Evolutionary conservation across 2,113 vertebrate genomes (phyloP).

Genomic region (Crotophaga sulcirostris): DNA sequence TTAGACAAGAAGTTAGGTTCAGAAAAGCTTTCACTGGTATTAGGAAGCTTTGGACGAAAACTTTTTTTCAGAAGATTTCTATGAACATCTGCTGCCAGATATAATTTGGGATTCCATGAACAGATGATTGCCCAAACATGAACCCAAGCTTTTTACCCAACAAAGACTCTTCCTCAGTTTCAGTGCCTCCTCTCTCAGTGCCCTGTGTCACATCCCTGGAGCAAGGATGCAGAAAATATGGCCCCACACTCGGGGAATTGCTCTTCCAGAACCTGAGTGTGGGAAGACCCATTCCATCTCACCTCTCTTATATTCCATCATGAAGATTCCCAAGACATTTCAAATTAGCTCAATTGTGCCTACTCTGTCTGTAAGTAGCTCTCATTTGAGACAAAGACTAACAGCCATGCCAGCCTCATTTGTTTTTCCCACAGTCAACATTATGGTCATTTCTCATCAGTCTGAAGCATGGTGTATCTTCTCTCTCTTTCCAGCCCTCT

Average conservation of each 20-base stretch:
- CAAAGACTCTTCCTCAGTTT: neutral
- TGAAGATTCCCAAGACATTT: neutral
- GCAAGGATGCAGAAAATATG: neutral
- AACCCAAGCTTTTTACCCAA: neutral
- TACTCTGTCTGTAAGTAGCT: neutral
- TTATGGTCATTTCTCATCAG: neutral
- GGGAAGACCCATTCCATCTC: neutral
- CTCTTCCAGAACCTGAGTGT: neutral
- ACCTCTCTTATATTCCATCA: neutral
- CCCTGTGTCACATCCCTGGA: neutral
- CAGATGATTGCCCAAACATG: neutral
- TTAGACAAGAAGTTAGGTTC: neutral
- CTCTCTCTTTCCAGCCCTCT: neutral
- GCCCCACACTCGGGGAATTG: neutral
- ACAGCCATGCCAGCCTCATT: neutral
- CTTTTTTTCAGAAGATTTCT: neutral
- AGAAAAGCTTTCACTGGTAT: neutral
- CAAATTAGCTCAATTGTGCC: neutral
- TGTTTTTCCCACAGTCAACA: neutral
- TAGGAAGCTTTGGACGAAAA: neutral
- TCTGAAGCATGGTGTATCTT: rapidly evolving
- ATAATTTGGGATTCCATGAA: neutral
- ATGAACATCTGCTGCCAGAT: neutral
- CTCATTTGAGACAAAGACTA: neutral
- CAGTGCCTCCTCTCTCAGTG: neutral